phyloP scores from a whole-genome alignment of 2,888 invertebrate genomes.

The Cephus runcator region DNA sequence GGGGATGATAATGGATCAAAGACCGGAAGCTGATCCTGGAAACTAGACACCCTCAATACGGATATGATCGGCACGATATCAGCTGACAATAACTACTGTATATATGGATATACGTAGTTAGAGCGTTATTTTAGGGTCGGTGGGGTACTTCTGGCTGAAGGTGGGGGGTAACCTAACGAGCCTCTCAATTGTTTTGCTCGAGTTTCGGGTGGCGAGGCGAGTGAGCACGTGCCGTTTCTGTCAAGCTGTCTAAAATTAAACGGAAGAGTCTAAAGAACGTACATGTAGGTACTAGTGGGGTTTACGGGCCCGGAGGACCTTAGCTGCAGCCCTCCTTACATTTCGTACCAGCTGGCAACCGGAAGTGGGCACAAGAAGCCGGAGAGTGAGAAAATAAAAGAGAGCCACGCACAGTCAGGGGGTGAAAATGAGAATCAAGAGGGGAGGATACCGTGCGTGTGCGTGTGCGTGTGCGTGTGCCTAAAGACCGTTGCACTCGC shows the following conservation, averaged over 20 bases:
- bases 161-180: neutral
- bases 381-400: slow-evolving; percentile 46
- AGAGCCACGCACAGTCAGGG: slow-evolving; percentile 12
- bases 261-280: slow-evolving; percentile 23
- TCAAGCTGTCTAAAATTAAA: slow-evolving; percentile 48
- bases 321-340: slow-evolving; percentile 11
- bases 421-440: slow-evolving; percentile 14
- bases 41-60: neutral
- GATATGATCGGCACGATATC: neutral
- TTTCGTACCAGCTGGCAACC: slow-evolving; percentile 55
- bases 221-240: slow-evolving; percentile 46
- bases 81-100: neutral
- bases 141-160: too few relatives aligned
- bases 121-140: neutral
- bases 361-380: slow-evolving; percentile 54
- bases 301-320: neutral
- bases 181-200: neutral
- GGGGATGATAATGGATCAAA: neutral
- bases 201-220: slow-evolving; percentile 17
- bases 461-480: slow-evolving; percentile 20
- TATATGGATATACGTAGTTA: neutral
- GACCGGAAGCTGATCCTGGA: neutral
- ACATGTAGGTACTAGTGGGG: neutral
- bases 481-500: slow-evolving; percentile 48
- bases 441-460: neutral